Evolutionary conservation across 2,113 vertebrate genomes (phyloP), one percentile per base, ranked within the genome.

Genomic region (Ammodytes marinus): DNA sequence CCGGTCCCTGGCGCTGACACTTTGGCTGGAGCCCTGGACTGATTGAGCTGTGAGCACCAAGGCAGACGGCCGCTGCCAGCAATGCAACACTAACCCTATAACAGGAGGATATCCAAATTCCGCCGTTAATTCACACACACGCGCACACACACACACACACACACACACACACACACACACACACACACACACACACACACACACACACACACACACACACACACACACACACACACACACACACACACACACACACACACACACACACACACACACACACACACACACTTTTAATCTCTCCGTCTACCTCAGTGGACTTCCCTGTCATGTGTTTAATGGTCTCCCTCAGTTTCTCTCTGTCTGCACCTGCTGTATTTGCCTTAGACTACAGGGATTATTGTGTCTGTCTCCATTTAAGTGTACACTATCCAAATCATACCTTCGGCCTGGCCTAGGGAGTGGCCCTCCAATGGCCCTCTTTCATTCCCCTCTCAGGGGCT

Each of bases 21-120:
- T 72, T 27, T 52, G n/a, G 83, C 69, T 80, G 65, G 71, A 83
- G 74, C 58, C 27, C 76, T 11, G 81, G 76, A 39, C 77, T 91
- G 91, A 94, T 86, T 89, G 90, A 94, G 91, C 88, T 91, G 91
- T 92, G 93, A 94, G 91, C 90, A 79, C 74, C 45, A n/a, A 74
- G 39, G 17, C 78, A 79, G 57, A 70, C 84, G 50, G 46, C 75
- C 40, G 72, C 79, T 86, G 86, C 80, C 84, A 77, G 79, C 78
- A 27, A 60, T 42, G 80, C 86, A 83, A 86, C 79, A 84, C 83
- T 83, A 85, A 86, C 83, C 75, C 60, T 60, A 68, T 75, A 40
- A 77, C 27, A 27, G 27, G 84, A 84, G 84, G 77, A 91, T 84
- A 78, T 17, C 54, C 69, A 68, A 85, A 80, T 50, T 6, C 72